These are phyloP conservation scores for Tetragonula carbonaria DNA, from an alignment of 2,888 invertebrate genomes.

Conservation along the genomic window DNA sequence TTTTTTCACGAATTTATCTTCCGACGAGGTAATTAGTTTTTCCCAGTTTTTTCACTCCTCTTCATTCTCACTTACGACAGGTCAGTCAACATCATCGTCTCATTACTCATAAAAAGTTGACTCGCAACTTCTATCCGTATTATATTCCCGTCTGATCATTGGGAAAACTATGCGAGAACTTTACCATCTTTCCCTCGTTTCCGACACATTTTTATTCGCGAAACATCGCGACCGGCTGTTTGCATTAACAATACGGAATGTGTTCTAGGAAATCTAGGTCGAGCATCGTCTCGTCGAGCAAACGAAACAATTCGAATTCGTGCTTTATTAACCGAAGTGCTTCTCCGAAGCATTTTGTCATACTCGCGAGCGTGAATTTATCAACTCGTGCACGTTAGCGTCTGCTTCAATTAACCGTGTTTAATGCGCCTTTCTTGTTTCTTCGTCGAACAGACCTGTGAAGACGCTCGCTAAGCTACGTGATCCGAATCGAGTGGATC, in stretches of 20 bases:
- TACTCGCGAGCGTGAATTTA: not conserved
- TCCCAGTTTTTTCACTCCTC: not conserved
- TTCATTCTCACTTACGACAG: not conserved
- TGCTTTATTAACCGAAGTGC: not conserved
- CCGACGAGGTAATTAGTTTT: not conserved
- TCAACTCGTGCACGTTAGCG: not conserved
- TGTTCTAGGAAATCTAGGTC: not conserved
- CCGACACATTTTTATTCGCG: not conserved
- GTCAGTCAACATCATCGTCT: not conserved
- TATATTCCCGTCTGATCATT: not conserved
- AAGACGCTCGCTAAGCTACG: slow-evolving; percentile 6
- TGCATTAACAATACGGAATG: not conserved
- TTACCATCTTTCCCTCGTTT: not conserved
- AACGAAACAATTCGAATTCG: not conserved
- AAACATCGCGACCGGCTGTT: not conserved
- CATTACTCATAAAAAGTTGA: slow-evolving; percentile 20
- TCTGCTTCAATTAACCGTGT: not conserved
- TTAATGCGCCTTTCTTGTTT: slow-evolving; percentile 11
- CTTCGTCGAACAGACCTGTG: slow-evolving; percentile 6
- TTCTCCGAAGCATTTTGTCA: not conserved
- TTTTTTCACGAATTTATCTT: not conserved
- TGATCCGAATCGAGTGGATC: slow-evolving; percentile 26
- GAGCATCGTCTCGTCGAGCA: not conserved
- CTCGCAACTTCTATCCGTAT: not conserved
- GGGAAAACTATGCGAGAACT: not conserved